These are phyloP conservation scores for Rhegmatorhina hoffmannsi DNA, from an alignment of 2,113 vertebrate genomes.

Conservation along the genomic window DNA sequence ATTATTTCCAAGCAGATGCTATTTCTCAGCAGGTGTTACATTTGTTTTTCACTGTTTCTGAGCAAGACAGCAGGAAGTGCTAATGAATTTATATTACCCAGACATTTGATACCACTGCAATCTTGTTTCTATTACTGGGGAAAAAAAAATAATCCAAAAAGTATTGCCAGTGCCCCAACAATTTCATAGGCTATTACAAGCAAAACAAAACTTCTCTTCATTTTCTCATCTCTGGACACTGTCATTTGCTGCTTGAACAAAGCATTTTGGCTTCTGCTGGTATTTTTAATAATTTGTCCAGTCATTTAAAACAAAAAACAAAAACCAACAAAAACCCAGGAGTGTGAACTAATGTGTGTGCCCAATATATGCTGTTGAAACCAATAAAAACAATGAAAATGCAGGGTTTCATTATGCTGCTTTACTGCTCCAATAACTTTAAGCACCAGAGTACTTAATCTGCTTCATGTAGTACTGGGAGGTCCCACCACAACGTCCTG, in stretches of 20 bases:
- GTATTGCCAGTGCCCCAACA: neutral
- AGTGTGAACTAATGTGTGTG: accelerated
- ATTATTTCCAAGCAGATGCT: constrained; percentile 74
- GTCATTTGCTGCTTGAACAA: neutral
- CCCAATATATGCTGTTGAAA: neutral
- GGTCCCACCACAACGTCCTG: neutral
- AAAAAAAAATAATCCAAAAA: neutral
- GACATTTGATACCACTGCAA: constrained; percentile 45
- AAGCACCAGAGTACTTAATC: neutral
- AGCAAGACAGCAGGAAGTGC: constrained; percentile 66
- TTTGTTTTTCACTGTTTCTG: constrained; percentile 71
- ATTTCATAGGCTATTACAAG: neutral
- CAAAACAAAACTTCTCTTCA: neutral
- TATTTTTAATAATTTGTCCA: neutral
- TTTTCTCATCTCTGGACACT: neutral
- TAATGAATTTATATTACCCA: constrained; percentile 70
- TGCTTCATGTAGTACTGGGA: neutral
- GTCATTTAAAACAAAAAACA: neutral
- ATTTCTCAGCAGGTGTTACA: constrained; percentile 72
- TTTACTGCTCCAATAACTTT: neutral
- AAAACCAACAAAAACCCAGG: accelerated
- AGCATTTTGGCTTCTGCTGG: neutral
- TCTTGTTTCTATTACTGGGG: neutral
- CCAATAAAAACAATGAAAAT: neutral
- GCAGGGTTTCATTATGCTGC: neutral